These are phyloP conservation scores for Chiloscyllium plagiosum DNA, from an alignment of 2,113 vertebrate species.

Conservation along the genomic window DNA sequence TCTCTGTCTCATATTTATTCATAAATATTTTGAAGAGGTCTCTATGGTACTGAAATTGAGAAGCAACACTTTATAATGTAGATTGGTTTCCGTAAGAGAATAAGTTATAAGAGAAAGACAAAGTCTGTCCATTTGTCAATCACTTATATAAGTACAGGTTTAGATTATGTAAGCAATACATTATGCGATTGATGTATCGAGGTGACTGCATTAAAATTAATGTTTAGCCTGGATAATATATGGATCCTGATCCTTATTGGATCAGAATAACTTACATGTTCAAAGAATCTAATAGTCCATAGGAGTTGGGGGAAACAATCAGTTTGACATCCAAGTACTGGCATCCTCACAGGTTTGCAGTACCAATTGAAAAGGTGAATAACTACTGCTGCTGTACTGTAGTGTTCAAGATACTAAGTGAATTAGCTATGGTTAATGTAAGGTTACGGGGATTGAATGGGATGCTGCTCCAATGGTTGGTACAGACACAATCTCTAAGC, in stretches of 20 bases:
- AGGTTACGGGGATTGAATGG: too few species aligned
- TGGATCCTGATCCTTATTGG: background rate
- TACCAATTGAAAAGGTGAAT: too few species aligned
- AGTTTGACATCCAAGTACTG: background rate
- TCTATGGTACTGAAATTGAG: background rate
- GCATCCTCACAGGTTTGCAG: background rate
- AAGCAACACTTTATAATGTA: background rate
- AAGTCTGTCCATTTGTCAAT: background rate
- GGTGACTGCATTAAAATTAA: background rate
- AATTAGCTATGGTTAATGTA: too few species aligned
- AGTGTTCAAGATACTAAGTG: too few species aligned
- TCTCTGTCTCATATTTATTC: background rate
- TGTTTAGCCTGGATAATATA: background rate
- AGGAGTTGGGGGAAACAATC: too few species aligned
- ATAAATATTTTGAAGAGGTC: background rate
- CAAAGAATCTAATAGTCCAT: background rate
- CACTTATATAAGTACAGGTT: too few species aligned
- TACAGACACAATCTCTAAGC: too few species aligned
- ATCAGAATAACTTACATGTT: background rate
- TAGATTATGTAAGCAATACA: background rate
- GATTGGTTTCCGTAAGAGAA: background rate
- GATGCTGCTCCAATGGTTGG: too few species aligned
- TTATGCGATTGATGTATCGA: background rate
- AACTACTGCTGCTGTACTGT: too few species aligned
- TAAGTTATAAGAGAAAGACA: background rate